Evolutionary conservation across 1,140 invertebrate species (phyloP).

Genomic region (Drosophila repleta): DNA sequence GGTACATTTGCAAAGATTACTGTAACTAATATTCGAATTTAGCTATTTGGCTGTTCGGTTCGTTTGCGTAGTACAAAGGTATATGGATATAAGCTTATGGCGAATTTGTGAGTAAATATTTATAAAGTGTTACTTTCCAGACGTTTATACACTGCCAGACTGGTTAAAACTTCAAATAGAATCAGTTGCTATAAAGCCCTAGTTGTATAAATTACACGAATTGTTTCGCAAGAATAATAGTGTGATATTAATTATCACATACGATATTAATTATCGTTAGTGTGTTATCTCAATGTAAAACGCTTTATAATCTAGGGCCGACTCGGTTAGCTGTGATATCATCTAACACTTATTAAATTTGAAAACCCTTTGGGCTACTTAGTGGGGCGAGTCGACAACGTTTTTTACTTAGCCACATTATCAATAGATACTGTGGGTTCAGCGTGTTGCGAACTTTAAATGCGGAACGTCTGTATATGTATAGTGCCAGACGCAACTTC

Average conservation of each 20-base stretch:
- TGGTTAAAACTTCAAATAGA: background rate
- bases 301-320: too few relatives aligned
- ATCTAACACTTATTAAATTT: conserved; percentile 8
- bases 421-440: background rate
- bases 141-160: background rate
- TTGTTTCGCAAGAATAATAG: background rate
- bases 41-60: too few relatives aligned
- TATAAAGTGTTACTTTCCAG: too few relatives aligned
- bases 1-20: too few relatives aligned
- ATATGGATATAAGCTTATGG: too few relatives aligned
- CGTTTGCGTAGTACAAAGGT: too few relatives aligned
- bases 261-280: too few relatives aligned
- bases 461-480: too few relatives aligned
- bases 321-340: background rate
- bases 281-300: too few relatives aligned
- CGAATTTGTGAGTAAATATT: too few relatives aligned
- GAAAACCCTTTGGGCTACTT: conserved; percentile 8
- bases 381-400: conserved; percentile 36
- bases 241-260: background rate
- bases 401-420: conserved; percentile 56
- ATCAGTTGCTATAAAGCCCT: background rate
- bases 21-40: too few relatives aligned
- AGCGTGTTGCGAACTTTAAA: background rate
- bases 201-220: too few relatives aligned
- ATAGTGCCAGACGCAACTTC: background rate